These are phyloP conservation scores for Grantiella picta DNA, from an alignment of 2,113 vertebrate genomes.

Conservation along the genomic window DNA sequence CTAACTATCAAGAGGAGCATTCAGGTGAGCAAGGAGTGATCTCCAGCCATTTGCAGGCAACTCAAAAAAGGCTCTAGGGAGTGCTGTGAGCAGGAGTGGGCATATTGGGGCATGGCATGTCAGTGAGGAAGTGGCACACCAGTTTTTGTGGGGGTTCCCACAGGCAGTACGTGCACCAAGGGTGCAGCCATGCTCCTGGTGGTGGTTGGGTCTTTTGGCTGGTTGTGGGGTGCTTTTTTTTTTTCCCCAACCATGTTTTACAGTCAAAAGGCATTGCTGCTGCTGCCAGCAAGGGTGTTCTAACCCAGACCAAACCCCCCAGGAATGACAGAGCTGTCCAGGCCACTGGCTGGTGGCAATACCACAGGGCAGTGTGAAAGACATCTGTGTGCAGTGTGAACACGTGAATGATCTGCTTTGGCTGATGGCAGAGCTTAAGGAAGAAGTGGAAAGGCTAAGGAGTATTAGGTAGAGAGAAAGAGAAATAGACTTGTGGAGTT, in stretches of 20 bases:
- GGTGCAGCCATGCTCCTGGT: accelerated
- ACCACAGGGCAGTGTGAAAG: not conserved
- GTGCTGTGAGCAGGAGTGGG: accelerated
- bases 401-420: not conserved
- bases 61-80: not conserved
- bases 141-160: accelerated
- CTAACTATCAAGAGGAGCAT: not conserved
- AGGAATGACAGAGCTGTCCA: not conserved
- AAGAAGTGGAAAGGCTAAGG: not conserved
- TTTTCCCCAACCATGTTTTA: not conserved
- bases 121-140: not conserved
- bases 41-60: not conserved
- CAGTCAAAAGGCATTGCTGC: not conserved
- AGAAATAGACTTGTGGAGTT: not conserved
- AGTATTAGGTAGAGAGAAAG: not conserved
- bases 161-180: accelerated
- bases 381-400: not conserved
- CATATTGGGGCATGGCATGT: accelerated
- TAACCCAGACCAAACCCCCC: not conserved
- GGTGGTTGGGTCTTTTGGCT: not conserved
- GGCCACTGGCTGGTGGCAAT: not conserved
- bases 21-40: not conserved
- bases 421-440: not conserved
- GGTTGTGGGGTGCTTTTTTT: not conserved
- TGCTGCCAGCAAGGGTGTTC: no score